phyloP scores from a whole-genome alignment of 2,113 vertebrate species.

The Drymodes brunneopygia region DNA sequence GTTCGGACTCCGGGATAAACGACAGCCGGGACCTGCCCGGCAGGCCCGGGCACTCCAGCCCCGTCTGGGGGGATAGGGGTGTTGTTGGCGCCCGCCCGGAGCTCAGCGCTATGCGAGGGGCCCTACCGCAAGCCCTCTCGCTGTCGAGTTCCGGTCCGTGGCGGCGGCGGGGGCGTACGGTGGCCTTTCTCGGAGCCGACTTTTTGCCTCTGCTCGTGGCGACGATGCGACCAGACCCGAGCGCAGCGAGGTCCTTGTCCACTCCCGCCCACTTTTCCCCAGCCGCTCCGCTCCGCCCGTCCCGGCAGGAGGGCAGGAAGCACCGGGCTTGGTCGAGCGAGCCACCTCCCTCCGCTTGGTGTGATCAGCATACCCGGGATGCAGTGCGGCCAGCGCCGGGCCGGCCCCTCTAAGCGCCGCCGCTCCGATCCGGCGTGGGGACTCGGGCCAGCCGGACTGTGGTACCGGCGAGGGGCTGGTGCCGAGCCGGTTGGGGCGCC shows the following conservation, averaged over 20 bases:
- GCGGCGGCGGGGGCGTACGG: not conserved
- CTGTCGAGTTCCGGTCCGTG: not conserved
- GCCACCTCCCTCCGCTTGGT: too few relatives aligned
- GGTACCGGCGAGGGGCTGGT: not conserved
- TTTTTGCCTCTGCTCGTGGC: not conserved
- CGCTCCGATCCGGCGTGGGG: fast-evolving
- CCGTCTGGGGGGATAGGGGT: too few relatives aligned
- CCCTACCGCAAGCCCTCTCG: too few relatives aligned
- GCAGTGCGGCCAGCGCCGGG: not conserved
- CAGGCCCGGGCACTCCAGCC: not conserved
- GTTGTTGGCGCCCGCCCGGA: not conserved
- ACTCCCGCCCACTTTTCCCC: not conserved
- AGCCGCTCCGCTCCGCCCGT: not conserved
- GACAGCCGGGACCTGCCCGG: too few relatives aligned
- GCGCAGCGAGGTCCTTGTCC: fast-evolving
- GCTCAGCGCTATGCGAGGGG: not conserved
- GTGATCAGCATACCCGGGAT: not conserved
- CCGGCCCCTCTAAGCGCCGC: fast-evolving
- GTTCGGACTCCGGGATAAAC: too few relatives aligned
- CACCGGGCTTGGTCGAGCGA: too few relatives aligned
- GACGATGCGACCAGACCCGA: too few relatives aligned
- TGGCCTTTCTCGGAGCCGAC: not conserved
- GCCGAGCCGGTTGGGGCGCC: not conserved
- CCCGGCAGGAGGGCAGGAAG: not conserved
- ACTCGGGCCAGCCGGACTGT: too few relatives aligned